Evolutionary conservation across 2,797 vertebrate genomes (phyloP).

Genomic region (Fundulus diaphanus): DNA sequence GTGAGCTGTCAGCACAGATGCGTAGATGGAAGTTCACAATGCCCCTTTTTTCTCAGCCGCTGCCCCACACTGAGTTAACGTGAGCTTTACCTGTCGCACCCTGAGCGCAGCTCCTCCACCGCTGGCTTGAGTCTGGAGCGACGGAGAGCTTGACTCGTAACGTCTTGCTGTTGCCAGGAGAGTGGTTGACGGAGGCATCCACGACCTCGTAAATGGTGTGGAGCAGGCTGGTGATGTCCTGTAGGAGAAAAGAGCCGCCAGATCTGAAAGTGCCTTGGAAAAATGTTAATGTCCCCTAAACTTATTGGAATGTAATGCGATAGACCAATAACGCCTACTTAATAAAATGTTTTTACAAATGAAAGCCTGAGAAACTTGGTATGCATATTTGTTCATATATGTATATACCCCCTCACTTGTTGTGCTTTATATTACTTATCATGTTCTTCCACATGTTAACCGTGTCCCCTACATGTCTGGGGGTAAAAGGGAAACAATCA

Average conservation of each 20-base stretch:
- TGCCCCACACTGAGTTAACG: slow-evolving; percentile 26
- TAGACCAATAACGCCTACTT: background rate
- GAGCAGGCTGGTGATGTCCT: slow-evolving; percentile 98
- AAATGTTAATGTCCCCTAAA: background rate
- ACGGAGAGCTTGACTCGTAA: slow-evolving; percentile 95
- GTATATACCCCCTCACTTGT: background rate
- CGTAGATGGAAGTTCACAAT: slow-evolving; percentile 54
- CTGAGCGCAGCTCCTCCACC: slow-evolving; percentile 87
- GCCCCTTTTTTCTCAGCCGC: slow-evolving; percentile 34
- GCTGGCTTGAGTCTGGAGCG: slow-evolving; percentile 92
- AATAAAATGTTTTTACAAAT: no score
- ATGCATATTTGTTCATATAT: background rate
- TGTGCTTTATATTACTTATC: background rate
- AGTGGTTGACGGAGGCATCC: slow-evolving; percentile 97
- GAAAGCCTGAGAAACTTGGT: no score
- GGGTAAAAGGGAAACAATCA: background rate
- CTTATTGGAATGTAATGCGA: background rate
- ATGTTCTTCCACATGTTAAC: no score
- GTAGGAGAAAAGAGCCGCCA: slow-evolving; percentile 6
- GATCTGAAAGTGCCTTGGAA: background rate
- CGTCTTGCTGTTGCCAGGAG: slow-evolving; percentile 95
- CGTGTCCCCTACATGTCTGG: background rate
- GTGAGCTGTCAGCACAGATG: slow-evolving; percentile 65
- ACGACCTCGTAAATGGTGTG: slow-evolving; percentile 99
- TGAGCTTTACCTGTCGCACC: slow-evolving; percentile 82